Evolutionary conservation across 1,140 invertebrate species (phyloP).

Genomic region (Zaprionus africanus): DNA sequence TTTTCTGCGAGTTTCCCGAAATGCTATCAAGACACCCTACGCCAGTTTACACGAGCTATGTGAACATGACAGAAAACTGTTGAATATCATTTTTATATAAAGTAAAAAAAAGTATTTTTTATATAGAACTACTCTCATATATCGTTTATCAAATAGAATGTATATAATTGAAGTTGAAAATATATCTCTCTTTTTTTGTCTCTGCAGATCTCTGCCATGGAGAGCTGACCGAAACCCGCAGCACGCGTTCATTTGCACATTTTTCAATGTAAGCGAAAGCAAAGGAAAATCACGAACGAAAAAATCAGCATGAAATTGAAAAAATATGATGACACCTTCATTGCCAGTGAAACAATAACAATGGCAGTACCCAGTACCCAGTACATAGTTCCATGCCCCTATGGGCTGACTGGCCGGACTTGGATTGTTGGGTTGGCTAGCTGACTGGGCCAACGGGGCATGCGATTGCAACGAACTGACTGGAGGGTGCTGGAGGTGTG

Average conservation of each 20-base stretch:
- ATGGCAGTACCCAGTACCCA: conserved; percentile 18
- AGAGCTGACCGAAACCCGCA: conserved; percentile 7
- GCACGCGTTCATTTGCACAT: conserved; percentile 41
- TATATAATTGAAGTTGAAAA: neutral
- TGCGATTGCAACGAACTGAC: conserved; percentile 2
- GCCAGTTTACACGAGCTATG: neutral
- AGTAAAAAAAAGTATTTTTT: too few relatives aligned
- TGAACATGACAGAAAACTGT: neutral
- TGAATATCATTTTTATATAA: neutral
- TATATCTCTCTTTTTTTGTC: neutral
- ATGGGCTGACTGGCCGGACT: conserved; percentile 14
- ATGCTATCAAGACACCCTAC: conserved; percentile 23
- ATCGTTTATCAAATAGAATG: too few relatives aligned
- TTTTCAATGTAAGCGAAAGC: conserved; percentile 34
- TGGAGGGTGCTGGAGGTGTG: neutral
- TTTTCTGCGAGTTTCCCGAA: conserved; percentile 47
- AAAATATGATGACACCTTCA: conserved; percentile 81
- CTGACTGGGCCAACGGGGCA: conserved; percentile 9
- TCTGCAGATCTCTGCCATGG: neutral
- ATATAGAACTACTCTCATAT: too few relatives aligned
- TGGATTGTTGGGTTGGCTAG: conserved; percentile 13
- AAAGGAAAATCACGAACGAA: conserved; percentile 12
- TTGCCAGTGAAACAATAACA: conserved; percentile 67
- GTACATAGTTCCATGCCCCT: neutral
- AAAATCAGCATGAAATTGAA: conserved; percentile 73